phyloP scores from a whole-genome alignment of 1,140 invertebrate genomes.

The Lucilia cuprina region DNA sequence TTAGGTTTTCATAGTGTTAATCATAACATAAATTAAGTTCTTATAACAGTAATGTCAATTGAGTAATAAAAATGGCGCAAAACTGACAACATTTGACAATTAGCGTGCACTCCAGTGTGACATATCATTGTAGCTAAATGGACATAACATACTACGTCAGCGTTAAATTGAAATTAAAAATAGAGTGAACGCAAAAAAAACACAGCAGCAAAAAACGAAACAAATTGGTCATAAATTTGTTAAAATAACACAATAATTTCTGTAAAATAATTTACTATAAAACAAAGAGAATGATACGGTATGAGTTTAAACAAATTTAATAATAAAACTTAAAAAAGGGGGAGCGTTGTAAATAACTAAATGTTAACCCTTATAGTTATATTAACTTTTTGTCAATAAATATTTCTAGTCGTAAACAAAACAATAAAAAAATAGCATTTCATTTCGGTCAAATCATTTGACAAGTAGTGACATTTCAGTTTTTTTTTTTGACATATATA shows the following conservation, averaged over 20 bases:
- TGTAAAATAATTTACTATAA: not conserved
- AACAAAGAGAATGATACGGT: not conserved
- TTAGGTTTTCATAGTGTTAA: not conserved
- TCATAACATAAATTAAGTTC: conserved; percentile 36
- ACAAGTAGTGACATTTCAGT: conserved; percentile 9
- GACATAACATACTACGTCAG: conserved; percentile 1
- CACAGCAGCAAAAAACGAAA: not conserved
- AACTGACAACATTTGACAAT: conserved; percentile 37
- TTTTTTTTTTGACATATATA: conserved; percentile 22
- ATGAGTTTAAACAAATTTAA: not conserved
- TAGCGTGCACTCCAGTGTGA: not conserved
- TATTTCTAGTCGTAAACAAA: not conserved
- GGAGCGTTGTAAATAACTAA: too few species aligned
- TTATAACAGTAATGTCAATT: conserved; percentile 33
- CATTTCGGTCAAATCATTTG: conserved; percentile 23
- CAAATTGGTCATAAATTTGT: conserved; percentile 3
- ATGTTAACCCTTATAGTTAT: too few species aligned
- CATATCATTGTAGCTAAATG: not conserved
- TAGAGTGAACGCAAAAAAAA: not conserved
- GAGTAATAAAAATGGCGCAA: conserved; percentile 36
- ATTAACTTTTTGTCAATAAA: too few species aligned
- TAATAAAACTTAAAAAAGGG: too few species aligned
- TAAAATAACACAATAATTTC: not conserved
- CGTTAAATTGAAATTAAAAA: not conserved
- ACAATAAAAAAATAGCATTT: conserved; percentile 5